Evolutionary conservation across 2,797 vertebrate species (phyloP).

Genomic region (Sebastes vulpes): DNA sequence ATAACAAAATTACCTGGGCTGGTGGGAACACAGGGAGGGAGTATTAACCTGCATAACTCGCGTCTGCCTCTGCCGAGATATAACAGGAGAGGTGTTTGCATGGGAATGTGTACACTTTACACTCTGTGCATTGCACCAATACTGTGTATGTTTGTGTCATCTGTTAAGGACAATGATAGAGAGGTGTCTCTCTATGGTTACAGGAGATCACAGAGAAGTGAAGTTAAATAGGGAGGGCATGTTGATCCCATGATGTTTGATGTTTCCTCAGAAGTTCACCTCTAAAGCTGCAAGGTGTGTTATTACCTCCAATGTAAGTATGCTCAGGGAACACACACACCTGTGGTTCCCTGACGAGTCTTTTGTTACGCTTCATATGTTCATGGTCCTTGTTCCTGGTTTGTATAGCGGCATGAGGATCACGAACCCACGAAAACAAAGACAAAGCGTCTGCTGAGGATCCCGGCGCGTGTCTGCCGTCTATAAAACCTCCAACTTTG

Average conservation of each 20-base stretch:
- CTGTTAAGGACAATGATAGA: slow-evolving; percentile 16
- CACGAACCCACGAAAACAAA: slow-evolving; percentile 72
- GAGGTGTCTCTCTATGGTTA: slow-evolving; percentile 28
- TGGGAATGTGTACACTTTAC: slow-evolving; percentile 5
- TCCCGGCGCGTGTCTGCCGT: slow-evolving; percentile 30
- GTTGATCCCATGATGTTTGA: slow-evolving; percentile 26
- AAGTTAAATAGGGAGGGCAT: slow-evolving; percentile 12
- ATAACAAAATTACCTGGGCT: slow-evolving; percentile 83
- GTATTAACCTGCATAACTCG: slow-evolving; percentile 67
- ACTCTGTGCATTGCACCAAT: not conserved
- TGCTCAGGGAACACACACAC: slow-evolving; percentile 47
- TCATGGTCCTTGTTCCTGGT: slow-evolving; percentile 39
- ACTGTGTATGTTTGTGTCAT: slow-evolving; percentile 17
- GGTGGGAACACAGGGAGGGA: slow-evolving; percentile 67
- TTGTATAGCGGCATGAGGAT: slow-evolving; percentile 59
- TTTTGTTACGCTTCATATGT: slow-evolving; percentile 54
- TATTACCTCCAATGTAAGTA: slow-evolving; percentile 38
- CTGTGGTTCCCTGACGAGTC: slow-evolving; percentile 41
- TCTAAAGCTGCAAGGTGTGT: slow-evolving; percentile 44
- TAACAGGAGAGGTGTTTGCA: slow-evolving; percentile 24
- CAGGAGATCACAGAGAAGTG: slow-evolving; percentile 13
- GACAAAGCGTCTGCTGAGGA: slow-evolving; percentile 63
- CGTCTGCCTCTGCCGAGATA: slow-evolving; percentile 46
- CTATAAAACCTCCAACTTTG: slow-evolving; percentile 71
- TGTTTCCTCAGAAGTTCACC: slow-evolving; percentile 39